phyloP scores from a whole-genome alignment of 2,113 vertebrate genomes.

The Xiphophorus hellerii region DNA sequence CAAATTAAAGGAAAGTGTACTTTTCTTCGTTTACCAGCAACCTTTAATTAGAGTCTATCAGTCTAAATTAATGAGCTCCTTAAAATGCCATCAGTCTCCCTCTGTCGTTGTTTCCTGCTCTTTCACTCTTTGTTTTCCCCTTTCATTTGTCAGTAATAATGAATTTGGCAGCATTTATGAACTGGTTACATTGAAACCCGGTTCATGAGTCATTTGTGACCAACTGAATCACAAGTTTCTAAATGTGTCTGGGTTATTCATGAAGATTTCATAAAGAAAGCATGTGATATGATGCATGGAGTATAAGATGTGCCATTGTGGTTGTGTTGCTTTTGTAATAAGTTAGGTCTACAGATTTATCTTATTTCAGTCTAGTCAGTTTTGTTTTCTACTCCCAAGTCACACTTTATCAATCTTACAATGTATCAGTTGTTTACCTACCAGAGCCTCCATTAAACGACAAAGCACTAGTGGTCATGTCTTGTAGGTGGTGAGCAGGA shows the following conservation, averaged over 20 bases:
- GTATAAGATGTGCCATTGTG: background rate
- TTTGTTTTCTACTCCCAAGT: no score
- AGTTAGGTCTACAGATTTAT: background rate
- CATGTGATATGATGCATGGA: background rate
- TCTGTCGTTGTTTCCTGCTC: slow-evolving; percentile 21
- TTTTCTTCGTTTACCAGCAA: slow-evolving; percentile 29
- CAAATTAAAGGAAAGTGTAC: slow-evolving; percentile 18
- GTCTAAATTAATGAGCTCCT: slow-evolving; percentile 55
- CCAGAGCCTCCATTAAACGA: background rate
- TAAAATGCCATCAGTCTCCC: slow-evolving; percentile 30
- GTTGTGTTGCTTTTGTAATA: background rate
- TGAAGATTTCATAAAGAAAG: background rate
- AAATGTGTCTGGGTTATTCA: slow-evolving; percentile 41
- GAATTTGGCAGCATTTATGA: slow-evolving; percentile 58
- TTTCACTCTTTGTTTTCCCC: background rate
- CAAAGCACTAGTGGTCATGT: background rate
- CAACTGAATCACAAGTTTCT: slow-evolving; percentile 53
- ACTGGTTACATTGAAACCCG: slow-evolving; percentile 46
- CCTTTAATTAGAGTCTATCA: slow-evolving; percentile 46
- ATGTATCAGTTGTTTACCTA: background rate
- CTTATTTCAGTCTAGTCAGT: background rate
- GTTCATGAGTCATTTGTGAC: slow-evolving; percentile 52
- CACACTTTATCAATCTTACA: no score
- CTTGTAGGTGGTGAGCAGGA: no score
- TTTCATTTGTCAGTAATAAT: slow-evolving; percentile 56